phyloP scores from a whole-genome alignment of 37 sponge, comb jelly and placozoan species.

The Ianthella basta region DNA sequence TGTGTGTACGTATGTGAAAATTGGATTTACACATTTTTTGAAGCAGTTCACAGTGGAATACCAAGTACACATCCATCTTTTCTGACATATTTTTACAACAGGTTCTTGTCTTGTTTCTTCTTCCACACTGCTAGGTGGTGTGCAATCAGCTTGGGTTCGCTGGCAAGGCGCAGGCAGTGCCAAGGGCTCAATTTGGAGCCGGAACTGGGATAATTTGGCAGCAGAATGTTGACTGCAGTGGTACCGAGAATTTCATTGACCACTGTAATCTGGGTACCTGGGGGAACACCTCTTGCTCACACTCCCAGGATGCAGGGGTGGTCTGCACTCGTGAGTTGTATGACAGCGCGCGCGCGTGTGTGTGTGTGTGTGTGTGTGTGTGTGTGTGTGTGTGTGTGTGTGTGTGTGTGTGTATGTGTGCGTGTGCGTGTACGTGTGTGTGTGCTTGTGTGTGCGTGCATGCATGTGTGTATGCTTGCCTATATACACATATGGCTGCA shows the following conservation, averaged over 20 bases:
- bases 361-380: too few species aligned
- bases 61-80: too few species aligned
- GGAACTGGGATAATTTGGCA: slow-evolving; percentile 44
- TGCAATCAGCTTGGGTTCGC: slow-evolving; percentile 63
- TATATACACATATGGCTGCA: neutral
- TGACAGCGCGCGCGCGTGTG: too few species aligned
- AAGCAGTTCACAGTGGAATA: too few species aligned
- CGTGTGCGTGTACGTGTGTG: too few species aligned
- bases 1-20: too few species aligned
- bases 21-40: too few species aligned
- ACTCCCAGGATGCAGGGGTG: slow-evolving; percentile 57
- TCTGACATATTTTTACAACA: too few species aligned
- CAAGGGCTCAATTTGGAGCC: slow-evolving; percentile 35
- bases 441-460: neutral
- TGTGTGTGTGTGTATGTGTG: too few species aligned
- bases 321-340: slow-evolving; percentile 44
- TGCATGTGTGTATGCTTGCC: neutral
- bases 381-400: slow-evolving; percentile 11
- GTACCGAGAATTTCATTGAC: slow-evolving; percentile 30
- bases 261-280: slow-evolving; percentile 18
- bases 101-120: too few species aligned
- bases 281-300: slow-evolving; percentile 36
- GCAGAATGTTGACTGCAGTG: slow-evolving; percentile 37
- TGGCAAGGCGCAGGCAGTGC: slow-evolving; percentile 20
- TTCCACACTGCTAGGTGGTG: too few species aligned